Base-by-base conservation (phyloP, 2,888 invertebrate genomes). In the Scaptomyza cyrtandrae region DNA sequence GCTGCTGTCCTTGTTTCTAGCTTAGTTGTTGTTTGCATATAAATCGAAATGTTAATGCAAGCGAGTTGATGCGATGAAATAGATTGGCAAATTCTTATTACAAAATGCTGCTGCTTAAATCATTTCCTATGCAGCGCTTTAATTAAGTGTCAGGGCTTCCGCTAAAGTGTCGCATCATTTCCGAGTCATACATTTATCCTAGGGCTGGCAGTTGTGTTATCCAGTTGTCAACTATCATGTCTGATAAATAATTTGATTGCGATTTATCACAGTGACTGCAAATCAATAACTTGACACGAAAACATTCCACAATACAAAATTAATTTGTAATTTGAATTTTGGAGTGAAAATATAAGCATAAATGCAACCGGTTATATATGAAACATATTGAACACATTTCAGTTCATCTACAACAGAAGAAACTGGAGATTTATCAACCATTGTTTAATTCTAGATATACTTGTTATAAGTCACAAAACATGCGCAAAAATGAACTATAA, bases 171-270 rank as follows among this genome's bases (percentile, higher is more conserved):
- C 64, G 69, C 75, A 72, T 72, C 69, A 72, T 72, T 72, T 76
- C 63, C 75, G 54, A 48, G 39, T 29, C 29, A 14, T 58, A 92
- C 91, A 69, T 91, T 89, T n/a, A 93, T 92, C 39, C 92, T 90
- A 3, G 92, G 90, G 19, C 94, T 94, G 39, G 90, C 92, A 71
- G 94, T 94, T 66, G 86, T 89, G 41, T 87, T 78, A 41, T 90
- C 91, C 74, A 92, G 61, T 10, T 76, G 77, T 7, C 52, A 94
- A 92, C 46, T 93, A 93, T 90, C 96, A 97, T 3, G 95, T 94
- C 72, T 95, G 93, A 87, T 94, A 95, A 10, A 96, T 91, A 55
- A 96, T 90, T 76, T 96, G 93, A 91, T 96, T 96, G 72, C 94
- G 94, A n/a, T n/a, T n/a, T 71, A 94, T 92, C 10, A 95, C 88